phyloP scores from a whole-genome alignment of 1,140 invertebrate genomes.

The Drosophila cardini region DNA sequence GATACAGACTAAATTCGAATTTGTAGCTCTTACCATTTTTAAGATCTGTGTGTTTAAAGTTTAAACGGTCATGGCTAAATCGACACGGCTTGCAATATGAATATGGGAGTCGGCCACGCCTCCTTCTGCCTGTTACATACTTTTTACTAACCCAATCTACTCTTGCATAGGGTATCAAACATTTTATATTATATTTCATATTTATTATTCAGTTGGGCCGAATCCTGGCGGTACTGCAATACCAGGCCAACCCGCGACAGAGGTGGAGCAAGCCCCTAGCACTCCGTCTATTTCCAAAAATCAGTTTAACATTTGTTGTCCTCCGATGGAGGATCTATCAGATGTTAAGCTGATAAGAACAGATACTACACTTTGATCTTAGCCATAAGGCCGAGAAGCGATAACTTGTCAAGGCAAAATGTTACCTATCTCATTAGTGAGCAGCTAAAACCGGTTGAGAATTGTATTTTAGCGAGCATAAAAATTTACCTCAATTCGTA shows the following conservation, averaged over 20 bases:
- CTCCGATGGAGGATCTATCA: conserved; percentile 87
- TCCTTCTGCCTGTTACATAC: too few relatives aligned
- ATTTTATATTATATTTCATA: neutral
- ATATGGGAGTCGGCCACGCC: too few relatives aligned
- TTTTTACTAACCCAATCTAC: too few relatives aligned
- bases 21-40: too few relatives aligned
- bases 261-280: conserved; percentile 86
- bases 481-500: neutral
- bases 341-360: conserved; percentile 87
- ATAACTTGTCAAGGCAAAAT: conserved; percentile 39
- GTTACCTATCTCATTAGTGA: neutral
- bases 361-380: conserved; percentile 86
- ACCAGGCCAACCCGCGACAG: conserved; percentile 86
- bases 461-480: neutral
- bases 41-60: too few relatives aligned
- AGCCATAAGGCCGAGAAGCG: conserved; percentile 85
- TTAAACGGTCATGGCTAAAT: too few relatives aligned
- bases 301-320: conserved; percentile 88
- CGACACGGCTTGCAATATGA: too few relatives aligned
- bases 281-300: conserved; percentile 86
- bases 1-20: too few relatives aligned
- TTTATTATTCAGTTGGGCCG: conserved; percentile 44
- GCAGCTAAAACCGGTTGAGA: conserved; percentile 20
- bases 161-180: neutral
- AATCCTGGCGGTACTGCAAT: conserved; percentile 85